A percentile compares a stretch with the other conserved stretches of the same genome.
These are phyloP conservation scores for Drosophila paracracens DNA, from an alignment of 2,888 invertebrate genomes.

Conservation along the genomic window DNA sequence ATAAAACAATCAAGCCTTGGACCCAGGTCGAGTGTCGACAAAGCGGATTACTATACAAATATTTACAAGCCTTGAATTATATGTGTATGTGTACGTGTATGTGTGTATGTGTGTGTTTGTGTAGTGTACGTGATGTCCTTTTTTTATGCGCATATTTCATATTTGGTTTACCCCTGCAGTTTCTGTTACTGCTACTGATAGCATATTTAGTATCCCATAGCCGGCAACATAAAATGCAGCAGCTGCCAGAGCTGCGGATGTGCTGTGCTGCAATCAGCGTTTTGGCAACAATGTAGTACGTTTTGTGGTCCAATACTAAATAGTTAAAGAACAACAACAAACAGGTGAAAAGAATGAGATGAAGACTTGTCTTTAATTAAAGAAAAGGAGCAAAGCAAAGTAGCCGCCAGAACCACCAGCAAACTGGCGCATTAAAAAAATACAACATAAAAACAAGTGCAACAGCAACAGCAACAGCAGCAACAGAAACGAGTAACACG, in stretches of 20 bases:
- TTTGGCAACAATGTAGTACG: slow-evolving; percentile 55
- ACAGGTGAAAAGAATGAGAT: slow-evolving; percentile 71
- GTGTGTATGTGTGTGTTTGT: slow-evolving; percentile 8
- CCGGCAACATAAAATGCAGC: slow-evolving; percentile 30
- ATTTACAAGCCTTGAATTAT: slow-evolving; percentile 70
- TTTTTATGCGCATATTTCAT: slow-evolving; percentile 39
- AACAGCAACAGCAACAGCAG: slow-evolving; percentile 36
- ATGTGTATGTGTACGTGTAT: slow-evolving; percentile 19
- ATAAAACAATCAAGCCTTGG: slow-evolving; percentile 24
- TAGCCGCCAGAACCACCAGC: slow-evolving; percentile 34
- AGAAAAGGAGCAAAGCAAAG: slow-evolving; percentile 57
- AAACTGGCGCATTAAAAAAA: slow-evolving; percentile 34
- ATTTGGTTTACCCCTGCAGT: slow-evolving; percentile 27
- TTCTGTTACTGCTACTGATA: slow-evolving; percentile 32
- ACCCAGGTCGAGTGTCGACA: slow-evolving; percentile 48
- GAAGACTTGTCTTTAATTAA: slow-evolving; percentile 79
- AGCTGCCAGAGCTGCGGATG: slow-evolving; percentile 19
- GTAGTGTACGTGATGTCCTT: slow-evolving; percentile 31
- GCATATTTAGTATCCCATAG: slow-evolving; percentile 40
- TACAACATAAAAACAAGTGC: slow-evolving; percentile 41
- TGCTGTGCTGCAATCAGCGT: slow-evolving; percentile 37
- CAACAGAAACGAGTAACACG: slow-evolving; percentile 63
- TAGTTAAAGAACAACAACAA: slow-evolving; percentile 47
- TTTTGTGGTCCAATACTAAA: slow-evolving; percentile 53
- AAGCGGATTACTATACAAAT: slow-evolving; percentile 76